A percentile compares a stretch with the other conserved stretches of the same genome.
Conservation (phyloP, 2,888 invertebrate species). For the Cosmia trapezina region DNA sequence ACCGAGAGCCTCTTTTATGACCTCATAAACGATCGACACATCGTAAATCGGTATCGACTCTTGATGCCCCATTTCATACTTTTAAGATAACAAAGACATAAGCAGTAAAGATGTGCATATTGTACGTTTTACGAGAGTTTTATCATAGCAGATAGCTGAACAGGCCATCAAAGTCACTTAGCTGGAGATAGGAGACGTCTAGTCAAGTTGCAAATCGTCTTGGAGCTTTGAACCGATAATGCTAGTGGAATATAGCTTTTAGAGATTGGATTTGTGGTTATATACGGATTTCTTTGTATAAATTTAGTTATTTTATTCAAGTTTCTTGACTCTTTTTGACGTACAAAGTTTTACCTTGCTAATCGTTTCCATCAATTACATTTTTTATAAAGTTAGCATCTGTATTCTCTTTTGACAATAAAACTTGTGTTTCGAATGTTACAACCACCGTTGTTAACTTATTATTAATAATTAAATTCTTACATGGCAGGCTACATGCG, state of each 20-base stretch:
- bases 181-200: conserved; percentile 55
- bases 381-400: neutral
- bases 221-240: conserved; percentile 61
- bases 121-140: conserved; percentile 65
- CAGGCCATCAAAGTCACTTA: conserved; percentile 67
- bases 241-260: conserved; percentile 50
- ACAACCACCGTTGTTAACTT: conserved; percentile 48
- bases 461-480: conserved; percentile 68
- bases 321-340: neutral
- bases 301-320: conserved; percentile 27
- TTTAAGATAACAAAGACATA: conserved; percentile 68
- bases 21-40: conserved; percentile 64
- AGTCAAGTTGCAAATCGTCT: conserved; percentile 59
- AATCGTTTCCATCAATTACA: neutral
- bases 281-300: neutral
- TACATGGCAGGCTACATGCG: conserved; percentile 67
- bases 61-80: conserved; percentile 66
- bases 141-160: conserved; percentile 65
- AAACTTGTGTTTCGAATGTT: conserved; percentile 23
- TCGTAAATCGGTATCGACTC: conserved; percentile 66
- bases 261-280: conserved; percentile 21
- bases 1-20: conserved; percentile 59
- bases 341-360: neutral
- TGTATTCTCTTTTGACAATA: neutral
- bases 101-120: conserved; percentile 65